Conservation (phyloP, 2,888 invertebrate species). For the Agrotis exclamationis region DNA sequence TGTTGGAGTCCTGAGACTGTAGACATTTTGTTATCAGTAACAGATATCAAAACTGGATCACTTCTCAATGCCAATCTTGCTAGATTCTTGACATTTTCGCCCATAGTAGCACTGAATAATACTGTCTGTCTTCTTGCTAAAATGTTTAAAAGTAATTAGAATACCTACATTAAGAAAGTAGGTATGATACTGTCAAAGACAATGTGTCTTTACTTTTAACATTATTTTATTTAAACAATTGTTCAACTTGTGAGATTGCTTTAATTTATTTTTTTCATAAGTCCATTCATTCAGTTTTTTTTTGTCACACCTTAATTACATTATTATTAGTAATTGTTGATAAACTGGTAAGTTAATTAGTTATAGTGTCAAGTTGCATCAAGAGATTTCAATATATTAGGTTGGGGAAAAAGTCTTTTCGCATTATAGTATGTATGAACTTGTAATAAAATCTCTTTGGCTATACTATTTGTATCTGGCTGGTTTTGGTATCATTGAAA, state of each 20-base stretch:
- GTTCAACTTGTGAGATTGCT: neutral
- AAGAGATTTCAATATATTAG: too few species aligned
- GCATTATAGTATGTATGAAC: too few species aligned
- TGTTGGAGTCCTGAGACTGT: conserved; percentile 95
- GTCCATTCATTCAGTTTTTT: neutral
- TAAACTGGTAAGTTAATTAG: too few species aligned
- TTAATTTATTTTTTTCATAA: neutral
- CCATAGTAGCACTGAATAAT: conserved; percentile 99
- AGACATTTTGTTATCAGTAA: conserved; percentile 94
- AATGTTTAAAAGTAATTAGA: conserved; percentile 28
- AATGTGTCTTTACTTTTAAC: neutral
- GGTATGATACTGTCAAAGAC: neutral
- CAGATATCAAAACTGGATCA: conserved; percentile 97
- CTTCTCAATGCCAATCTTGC: conserved; percentile 96
- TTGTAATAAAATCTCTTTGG: too few species aligned
- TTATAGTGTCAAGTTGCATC: too few species aligned
- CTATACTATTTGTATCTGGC: too few species aligned
- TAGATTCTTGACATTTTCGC: conserved; percentile 96
- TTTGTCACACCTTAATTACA: neutral
- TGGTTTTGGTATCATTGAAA: too few species aligned
- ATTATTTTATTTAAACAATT: conserved; percentile 31
- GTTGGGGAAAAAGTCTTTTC: too few species aligned
- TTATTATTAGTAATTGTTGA: too few species aligned
- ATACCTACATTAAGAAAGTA: neutral
- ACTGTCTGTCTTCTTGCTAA: conserved; percentile 97